Evolutionary conservation across 1,140 invertebrate species (phyloP).

Genomic region (Drosophila kepulauana): DNA sequence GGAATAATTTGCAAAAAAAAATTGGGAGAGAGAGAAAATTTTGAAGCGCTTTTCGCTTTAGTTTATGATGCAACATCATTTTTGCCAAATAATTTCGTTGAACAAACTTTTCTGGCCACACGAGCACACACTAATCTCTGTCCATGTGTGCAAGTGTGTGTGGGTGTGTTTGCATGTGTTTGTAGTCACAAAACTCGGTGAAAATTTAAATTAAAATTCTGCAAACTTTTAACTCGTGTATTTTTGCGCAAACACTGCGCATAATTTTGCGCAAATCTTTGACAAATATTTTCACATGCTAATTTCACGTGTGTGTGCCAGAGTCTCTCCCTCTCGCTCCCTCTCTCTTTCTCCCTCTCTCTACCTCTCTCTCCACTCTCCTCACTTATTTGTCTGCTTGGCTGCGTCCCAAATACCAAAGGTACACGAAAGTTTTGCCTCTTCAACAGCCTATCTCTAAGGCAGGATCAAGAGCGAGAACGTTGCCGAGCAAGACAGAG

Average conservation of each 20-base stretch:
- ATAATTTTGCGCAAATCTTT: slow-evolving; percentile 81
- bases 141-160: too few relatives aligned
- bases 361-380: too few relatives aligned
- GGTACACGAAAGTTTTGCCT: slow-evolving; percentile 53
- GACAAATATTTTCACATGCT: slow-evolving; percentile 82
- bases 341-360: too few relatives aligned
- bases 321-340: neutral
- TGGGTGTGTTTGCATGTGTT: neutral
- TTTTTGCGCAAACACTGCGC: slow-evolving; percentile 80
- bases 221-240: slow-evolving; percentile 67
- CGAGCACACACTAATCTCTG: slow-evolving; percentile 12
- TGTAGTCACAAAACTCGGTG: slow-evolving; percentile 51
- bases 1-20: slow-evolving; percentile 52
- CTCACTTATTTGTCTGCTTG: neutral
- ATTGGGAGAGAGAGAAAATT: slow-evolving; percentile 27
- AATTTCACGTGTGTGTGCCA: slow-evolving; percentile 67
- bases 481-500: neutral
- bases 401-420: slow-evolving; percentile 66
- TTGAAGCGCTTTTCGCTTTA: slow-evolving; percentile 74
- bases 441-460: neutral
- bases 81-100: slow-evolving; percentile 73
- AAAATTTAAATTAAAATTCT: slow-evolving; percentile 80
- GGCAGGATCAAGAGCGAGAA: neutral
- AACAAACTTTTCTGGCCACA: slow-evolving; percentile 64
- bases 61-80: slow-evolving; percentile 77